Base-by-base conservation (phyloP, 2,113 vertebrate genomes). In the zebrafish (Danio rerio) region DNA sequence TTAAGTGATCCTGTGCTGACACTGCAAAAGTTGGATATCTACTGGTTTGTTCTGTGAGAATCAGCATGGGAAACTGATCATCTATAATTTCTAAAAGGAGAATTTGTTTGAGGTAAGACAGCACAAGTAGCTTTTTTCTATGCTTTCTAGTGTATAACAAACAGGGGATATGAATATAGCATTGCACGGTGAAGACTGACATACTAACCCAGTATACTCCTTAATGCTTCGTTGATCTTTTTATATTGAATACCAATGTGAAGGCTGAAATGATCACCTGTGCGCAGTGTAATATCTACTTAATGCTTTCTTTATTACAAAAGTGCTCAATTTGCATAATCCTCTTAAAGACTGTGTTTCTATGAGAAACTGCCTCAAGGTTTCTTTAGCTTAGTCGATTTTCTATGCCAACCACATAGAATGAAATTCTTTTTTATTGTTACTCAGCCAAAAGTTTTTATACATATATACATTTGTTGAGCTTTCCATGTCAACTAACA, bases 241-340 rank as follows among this genome's bases (percentile, higher is more conserved):
- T 61, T 45, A 88, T 87, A 92, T 90, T 91, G 83, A 86, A 88
- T 81, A 88, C 82, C 71, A 75, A 81, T 85, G 87, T 72, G n/a
- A 66, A 78, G 86, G 86, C 86, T 83, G 40, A 43, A 85, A 86
- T 86, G 78, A 86, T 76, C 55, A 81, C 45, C 52, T 86, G 79
- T 63, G 58, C 72, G 50, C 40, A 53, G 74, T n/a, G 79, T 83
- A 83, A 89, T 63, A 73, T 87, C 85, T 65, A 86, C 75, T 68
- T 91, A 92, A 92, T 89, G n/a, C 91, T 88, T 42, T 86, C 87
- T 91, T 92, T 92, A 91, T 93, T 88, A 90, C 62, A 59, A 21
- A 49, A 42, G 15, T 8, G 43, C 45, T 63, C 45, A 13, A 50
- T 50, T 65, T 82, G 71, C 12, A 10, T 45, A 49, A 53, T 76